Evolutionary conservation across 2,797 vertebrate genomes (phyloP).

Genomic region (Pipistrellus kuhlii): DNA sequence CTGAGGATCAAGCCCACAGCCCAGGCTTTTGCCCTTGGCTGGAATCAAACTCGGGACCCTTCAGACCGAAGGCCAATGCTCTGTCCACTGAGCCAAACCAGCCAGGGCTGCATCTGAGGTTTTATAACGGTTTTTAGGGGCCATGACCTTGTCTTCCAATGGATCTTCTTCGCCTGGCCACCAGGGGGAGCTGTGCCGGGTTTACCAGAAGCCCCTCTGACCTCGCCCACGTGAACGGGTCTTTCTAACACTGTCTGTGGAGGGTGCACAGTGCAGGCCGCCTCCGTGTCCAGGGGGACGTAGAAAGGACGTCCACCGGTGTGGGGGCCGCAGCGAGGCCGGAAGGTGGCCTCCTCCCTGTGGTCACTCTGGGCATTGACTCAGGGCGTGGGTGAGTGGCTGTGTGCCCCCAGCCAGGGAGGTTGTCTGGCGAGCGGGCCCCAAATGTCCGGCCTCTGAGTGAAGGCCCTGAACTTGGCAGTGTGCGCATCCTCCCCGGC

Average conservation of each 20-base stretch:
- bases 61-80: too few species aligned
- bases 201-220: rapidly evolving
- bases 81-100: too few species aligned
- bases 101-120: background rate
- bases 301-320: rapidly evolving
- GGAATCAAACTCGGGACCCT: too few species aligned
- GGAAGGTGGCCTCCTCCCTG: rapidly evolving
- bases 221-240: rapidly evolving
- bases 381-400: background rate
- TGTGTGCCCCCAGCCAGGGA: background rate
- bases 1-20: too few species aligned
- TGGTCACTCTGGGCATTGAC: background rate
- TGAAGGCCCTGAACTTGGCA: background rate
- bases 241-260: rapidly evolving
- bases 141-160: rapidly evolving
- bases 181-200: too few species aligned
- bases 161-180: rapidly evolving
- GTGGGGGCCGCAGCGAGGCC: rapidly evolving
- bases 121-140: too few species aligned
- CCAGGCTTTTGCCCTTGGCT: too few species aligned
- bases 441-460: background rate
- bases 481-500: background rate
- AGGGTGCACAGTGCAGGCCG: rapidly evolving
- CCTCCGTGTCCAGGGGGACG: rapidly evolving
- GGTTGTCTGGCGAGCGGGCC: rapidly evolving